A percentile compares a stretch with the other conserved stretches of the same genome.
These are phyloP conservation scores for Andrena bucephala DNA, from an alignment of 2,888 invertebrate species.

Conservation along the genomic window DNA sequence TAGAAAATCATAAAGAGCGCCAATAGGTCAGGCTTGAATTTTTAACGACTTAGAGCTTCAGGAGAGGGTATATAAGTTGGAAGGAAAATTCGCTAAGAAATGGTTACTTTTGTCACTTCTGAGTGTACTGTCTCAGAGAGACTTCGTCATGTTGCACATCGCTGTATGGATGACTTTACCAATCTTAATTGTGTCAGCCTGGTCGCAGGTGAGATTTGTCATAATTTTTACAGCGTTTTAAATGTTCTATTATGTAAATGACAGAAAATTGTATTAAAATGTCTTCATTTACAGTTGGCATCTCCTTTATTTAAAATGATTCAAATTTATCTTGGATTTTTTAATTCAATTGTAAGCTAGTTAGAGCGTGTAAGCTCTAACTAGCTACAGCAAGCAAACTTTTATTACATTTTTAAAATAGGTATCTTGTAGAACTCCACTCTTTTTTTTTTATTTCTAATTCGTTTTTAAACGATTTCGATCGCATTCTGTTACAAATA, in stretches of 20 bases:
- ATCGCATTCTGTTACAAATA: too few relatives aligned
- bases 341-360: too few relatives aligned
- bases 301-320: too few relatives aligned
- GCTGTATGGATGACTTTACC: constrained; percentile 30
- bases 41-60: constrained; percentile 27
- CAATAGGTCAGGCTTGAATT: constrained; percentile 49
- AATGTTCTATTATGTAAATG: not conserved
- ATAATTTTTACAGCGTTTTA: constrained; percentile 3
- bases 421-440: too few relatives aligned
- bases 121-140: not conserved
- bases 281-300: too few relatives aligned
- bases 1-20: constrained; percentile 16
- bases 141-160: constrained; percentile 36
- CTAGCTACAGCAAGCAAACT: too few relatives aligned
- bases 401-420: too few relatives aligned
- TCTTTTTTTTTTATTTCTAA: too few relatives aligned
- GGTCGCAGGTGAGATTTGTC: constrained; percentile 48
- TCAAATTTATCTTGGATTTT: too few relatives aligned
- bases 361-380: too few relatives aligned
- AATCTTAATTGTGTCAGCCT: constrained; percentile 39
- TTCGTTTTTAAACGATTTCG: too few relatives aligned
- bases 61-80: constrained; percentile 56
- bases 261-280: not conserved
- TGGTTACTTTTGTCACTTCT: not conserved
- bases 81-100: constrained; percentile 14